Evolutionary conservation across 1,140 invertebrate species (phyloP).

Genomic region (Drusus annulatus): DNA sequence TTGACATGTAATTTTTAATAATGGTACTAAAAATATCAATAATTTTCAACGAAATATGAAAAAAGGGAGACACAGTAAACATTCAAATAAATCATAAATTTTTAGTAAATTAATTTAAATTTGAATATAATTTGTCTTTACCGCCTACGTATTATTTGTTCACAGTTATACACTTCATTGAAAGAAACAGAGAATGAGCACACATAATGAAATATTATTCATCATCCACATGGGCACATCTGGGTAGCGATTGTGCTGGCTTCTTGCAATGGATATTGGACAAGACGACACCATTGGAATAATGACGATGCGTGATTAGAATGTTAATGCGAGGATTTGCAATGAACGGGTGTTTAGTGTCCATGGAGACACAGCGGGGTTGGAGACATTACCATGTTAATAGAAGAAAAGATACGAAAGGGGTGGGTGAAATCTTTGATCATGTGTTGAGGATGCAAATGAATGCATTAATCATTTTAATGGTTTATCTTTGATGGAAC

Average conservation of each 20-base stretch:
- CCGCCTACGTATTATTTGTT: too few relatives aligned
- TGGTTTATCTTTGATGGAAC: too few relatives aligned
- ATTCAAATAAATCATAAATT: too few relatives aligned
- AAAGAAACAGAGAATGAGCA: background rate
- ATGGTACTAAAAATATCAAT: too few relatives aligned
- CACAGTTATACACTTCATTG: background rate
- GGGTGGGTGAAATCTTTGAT: background rate
- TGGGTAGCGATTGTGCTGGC: background rate
- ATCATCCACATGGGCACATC: background rate
- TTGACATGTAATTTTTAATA: too few relatives aligned
- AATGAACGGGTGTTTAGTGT: background rate
- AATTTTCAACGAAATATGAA: too few relatives aligned
- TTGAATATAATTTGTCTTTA: too few relatives aligned
- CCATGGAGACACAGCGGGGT: background rate
- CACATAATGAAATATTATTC: background rate
- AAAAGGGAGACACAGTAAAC: too few relatives aligned
- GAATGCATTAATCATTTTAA: too few relatives aligned
- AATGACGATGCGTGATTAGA: constrained; percentile 7
- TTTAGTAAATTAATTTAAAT: too few relatives aligned
- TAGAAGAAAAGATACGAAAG: background rate
- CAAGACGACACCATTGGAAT: background rate
- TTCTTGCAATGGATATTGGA: background rate
- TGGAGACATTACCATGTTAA: background rate
- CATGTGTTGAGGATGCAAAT: background rate
- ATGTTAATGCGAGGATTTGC: constrained; percentile 5